Evolutionary conservation across 2,888 invertebrate species (phyloP), one percentile per base, ranked within the genome.

Genomic region (Eupithecia vulgata): DNA sequence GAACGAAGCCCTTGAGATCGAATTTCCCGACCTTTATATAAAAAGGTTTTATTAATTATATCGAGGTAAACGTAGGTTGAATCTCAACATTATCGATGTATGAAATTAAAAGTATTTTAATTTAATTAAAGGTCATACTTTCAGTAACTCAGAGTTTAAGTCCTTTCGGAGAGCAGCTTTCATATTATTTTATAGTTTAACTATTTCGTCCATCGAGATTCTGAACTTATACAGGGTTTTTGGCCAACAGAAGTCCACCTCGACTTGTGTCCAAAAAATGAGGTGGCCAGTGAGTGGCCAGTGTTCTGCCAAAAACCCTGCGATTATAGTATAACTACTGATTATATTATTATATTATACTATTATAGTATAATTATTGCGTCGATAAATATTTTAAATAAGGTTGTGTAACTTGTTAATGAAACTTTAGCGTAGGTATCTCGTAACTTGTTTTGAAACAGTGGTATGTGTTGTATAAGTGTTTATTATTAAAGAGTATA

Each of bases 21-120:
- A 21, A 52, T 21, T 52, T 52, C 52, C 10, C 52, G 45, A 45
- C 21, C 52, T 52, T 52, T 21, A 21, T 52, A 21, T 21, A 21
- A 52, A 52, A 52, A 4, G 52, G 52, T n/a, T 52, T 45, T n/a
- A 52, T 21, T 52, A 52, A 52, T 57, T 57, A 57, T 57, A 12
- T 25, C 57, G 57, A 57, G 25, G 12, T 57, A 57, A 57, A 25
- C 25, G 57, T 12, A 57, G 25, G 57, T 57, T 57, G 57, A 57
- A 57, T 57, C 57, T 57, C 25, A 5, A 57, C 21, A 57, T 25
- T 57, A 25, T 57, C 21, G 57, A 12, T 57, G 21, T 5, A 25
- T 25, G 57, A 21, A 12, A 57, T 21, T 2, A 13, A 57, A 57
- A 25, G 21, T 57, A 25, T 57, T 57, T 57, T 13, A 13, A 25